A percentile compares a stretch with the other conserved stretches of the same genome.
phyloP scores from a whole-genome alignment of 2,113 vertebrate genomes.

The Oryzias celebensis region DNA sequence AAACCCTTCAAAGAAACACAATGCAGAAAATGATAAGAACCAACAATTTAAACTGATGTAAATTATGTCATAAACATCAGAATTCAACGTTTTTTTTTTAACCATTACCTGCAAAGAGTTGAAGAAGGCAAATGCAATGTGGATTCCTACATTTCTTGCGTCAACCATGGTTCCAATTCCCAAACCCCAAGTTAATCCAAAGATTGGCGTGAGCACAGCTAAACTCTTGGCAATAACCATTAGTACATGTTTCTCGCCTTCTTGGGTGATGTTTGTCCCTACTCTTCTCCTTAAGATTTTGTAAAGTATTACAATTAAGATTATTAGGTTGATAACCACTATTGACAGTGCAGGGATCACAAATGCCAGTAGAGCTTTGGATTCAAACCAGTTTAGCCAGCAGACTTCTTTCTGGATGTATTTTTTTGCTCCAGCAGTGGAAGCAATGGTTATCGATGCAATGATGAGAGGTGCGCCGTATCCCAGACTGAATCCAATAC shows the following conservation, averaged over 20 bases:
- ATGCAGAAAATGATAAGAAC: background rate
- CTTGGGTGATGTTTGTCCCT: constrained; percentile 29
- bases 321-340: constrained; percentile 61
- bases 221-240: constrained; percentile 78
- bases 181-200: constrained; percentile 85
- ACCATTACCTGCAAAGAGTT: constrained; percentile 85
- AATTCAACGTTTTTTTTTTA: no score
- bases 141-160: constrained; percentile 54
- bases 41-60: background rate
- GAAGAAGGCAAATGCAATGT: constrained; percentile 79
- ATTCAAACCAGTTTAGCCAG: constrained; percentile 83
- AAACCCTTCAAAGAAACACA: constrained; percentile 69
- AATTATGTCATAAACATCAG: no score
- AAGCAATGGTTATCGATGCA: constrained; percentile 75
- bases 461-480: constrained; percentile 83
- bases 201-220: constrained; percentile 82
- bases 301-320: constrained; percentile 77
- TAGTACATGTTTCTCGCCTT: constrained; percentile 67
- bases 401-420: constrained; percentile 73
- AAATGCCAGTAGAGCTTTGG: constrained; percentile 82
- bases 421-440: constrained; percentile 62
- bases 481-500: constrained; percentile 72
- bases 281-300: constrained; percentile 75
- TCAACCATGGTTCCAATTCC: constrained; percentile 48
- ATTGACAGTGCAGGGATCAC: constrained; percentile 75